Conservation (phyloP, 2,888 invertebrate species). For the Calliopum simillimum region DNA sequence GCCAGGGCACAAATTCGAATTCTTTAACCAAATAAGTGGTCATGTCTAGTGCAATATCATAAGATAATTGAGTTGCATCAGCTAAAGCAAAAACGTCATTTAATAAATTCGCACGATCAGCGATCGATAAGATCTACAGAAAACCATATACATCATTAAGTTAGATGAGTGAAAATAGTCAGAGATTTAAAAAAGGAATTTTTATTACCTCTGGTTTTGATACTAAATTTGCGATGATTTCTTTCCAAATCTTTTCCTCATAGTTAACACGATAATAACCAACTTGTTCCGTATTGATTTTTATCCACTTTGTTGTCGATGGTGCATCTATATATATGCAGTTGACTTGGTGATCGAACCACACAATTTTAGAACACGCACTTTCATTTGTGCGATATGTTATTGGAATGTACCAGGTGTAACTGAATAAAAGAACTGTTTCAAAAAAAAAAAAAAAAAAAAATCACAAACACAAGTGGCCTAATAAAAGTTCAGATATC, state of each 20-base stretch:
- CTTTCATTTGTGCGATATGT: constrained; percentile 74
- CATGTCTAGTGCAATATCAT: constrained; percentile 76
- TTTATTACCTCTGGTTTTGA: not conserved
- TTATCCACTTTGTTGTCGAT: constrained; percentile 75
- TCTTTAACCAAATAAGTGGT: constrained; percentile 77
- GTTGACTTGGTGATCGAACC: constrained; percentile 52
- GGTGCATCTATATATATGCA: constrained; percentile 54
- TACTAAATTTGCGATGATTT: constrained; percentile 59
- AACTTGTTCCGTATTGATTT: constrained; percentile 83
- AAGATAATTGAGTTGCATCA: constrained; percentile 75
- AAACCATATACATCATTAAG: not conserved
- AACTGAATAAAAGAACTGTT: constrained; percentile 69
- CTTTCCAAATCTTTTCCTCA: constrained; percentile 74
- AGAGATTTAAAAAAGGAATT: too few species aligned
- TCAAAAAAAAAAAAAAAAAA: too few species aligned
- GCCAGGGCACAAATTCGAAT: constrained; percentile 80
- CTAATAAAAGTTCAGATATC: too few species aligned
- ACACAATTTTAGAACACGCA: constrained; percentile 51
- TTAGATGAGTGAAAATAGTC: too few species aligned
- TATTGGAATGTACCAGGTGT: constrained; percentile 86
- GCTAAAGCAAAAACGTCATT: constrained; percentile 87
- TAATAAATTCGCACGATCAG: constrained; percentile 82
- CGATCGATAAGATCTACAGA: constrained; percentile 66
- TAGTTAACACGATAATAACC: constrained; percentile 93
- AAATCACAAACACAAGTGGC: too few species aligned